A percentile compares a stretch with the other conserved stretches of the same genome.
Conservation (phyloP, 2,888 invertebrate species). For the Papilio gigon region DNA sequence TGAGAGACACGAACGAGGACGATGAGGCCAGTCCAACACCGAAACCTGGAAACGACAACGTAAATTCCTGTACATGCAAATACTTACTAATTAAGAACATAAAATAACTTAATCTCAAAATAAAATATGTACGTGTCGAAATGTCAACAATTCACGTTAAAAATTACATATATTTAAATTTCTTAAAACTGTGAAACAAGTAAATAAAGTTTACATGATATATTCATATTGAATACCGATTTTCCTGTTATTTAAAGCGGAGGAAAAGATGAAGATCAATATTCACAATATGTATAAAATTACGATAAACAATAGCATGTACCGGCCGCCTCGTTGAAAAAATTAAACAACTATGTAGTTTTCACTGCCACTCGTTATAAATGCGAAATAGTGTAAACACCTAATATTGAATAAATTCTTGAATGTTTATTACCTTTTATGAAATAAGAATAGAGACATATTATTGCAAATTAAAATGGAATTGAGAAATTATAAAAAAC, state of each 20-base stretch:
- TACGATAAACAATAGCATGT: no score
- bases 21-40: slow-evolving; percentile 90
- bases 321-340: no score
- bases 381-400: no score
- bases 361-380: no score
- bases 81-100: background rate
- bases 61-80: background rate
- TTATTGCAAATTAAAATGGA: no score
- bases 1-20: slow-evolving; percentile 89
- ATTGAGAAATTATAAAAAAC: no score
- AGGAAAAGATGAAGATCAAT: background rate
- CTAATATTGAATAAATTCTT: no score
- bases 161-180: background rate
- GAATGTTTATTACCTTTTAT: no score
- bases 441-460: no score
- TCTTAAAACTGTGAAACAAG: background rate
- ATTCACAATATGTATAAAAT: no score
- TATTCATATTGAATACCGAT: background rate
- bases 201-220: background rate
- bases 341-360: no score
- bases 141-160: background rate
- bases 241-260: background rate
- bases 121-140: no score
- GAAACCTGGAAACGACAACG: slow-evolving; percentile 81
- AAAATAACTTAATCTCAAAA: background rate